Evolutionary conservation across 2,113 vertebrate species (phyloP), one percentile per base, ranked within the genome.

Genomic region (Clarias batrachus): DNA sequence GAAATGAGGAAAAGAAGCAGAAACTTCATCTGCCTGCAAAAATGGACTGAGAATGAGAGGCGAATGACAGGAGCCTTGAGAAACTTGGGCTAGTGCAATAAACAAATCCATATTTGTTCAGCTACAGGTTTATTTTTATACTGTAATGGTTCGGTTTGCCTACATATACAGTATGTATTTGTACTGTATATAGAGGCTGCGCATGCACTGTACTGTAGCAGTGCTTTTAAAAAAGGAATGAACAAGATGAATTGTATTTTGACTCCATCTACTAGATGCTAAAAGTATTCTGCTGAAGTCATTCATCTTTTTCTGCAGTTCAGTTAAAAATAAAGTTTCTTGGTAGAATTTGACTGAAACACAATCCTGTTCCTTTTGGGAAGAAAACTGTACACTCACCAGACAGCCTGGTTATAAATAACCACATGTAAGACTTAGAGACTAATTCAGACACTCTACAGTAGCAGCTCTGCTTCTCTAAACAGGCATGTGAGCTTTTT

Each of bases 361-460:
- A n/a, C 37, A 52, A 25, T 81, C 41, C 23, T 41, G 30, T 63
- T 81, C 33, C 10, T 62, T 81, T 62, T 62, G 30, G 19, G 48
- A 48, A 48, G 48, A 62, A 33, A 41, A 66, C 14, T 54, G 14
- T 54, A 19, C 13, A 17, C 81, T 68, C 3, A 52, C 60, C 74
- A 85, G n/a, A 78, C 76, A 85, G 25, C 33, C 77, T 41, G 57
- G 73, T 63, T 87, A 90, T 82, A 87, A 92, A 91, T 88, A 89
- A 56, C 84, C 16, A 0, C 59, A 87, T 82, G 70, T 62, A 33
- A 70, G 85, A 62, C 86, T 59, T 48, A 0, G 60, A 9, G 30
- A 66, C 81, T 54, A 37, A 14, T 30, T 81, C 54, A 85, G 60
- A 81, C 81, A 14, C 60, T 57, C 41, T 70, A 68, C 82, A 86